phyloP scores from a whole-genome alignment of 2,797 vertebrate species.

The Bovichtus diacanthus region DNA sequence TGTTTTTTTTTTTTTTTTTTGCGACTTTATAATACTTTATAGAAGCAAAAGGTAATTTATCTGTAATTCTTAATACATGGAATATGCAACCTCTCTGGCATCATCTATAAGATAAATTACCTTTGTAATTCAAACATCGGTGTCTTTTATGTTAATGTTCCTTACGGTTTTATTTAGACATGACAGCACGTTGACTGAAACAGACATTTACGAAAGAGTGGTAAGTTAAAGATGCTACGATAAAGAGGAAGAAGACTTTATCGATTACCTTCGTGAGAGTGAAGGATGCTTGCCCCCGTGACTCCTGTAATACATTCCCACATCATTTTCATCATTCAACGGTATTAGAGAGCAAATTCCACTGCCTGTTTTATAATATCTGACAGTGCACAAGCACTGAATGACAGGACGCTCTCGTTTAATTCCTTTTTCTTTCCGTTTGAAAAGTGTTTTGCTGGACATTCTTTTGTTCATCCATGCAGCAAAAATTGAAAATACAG shows the following conservation, averaged over 20 bases:
- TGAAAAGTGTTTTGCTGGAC: background rate
- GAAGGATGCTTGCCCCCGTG: background rate
- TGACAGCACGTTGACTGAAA: background rate
- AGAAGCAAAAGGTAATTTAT: background rate
- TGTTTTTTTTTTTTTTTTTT: background rate
- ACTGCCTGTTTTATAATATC: background rate
- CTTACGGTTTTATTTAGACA: background rate
- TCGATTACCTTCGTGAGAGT: background rate
- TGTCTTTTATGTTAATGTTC: background rate
- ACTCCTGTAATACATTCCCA: background rate
- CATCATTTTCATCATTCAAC: background rate
- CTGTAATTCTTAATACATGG: background rate
- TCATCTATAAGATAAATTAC: background rate
- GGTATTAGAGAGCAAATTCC: background rate
- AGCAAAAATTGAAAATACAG: background rate
- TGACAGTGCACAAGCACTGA: background rate
- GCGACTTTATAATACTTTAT: too few species aligned
- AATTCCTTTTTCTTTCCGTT: background rate
- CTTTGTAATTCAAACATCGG: background rate
- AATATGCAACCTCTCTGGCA: background rate
- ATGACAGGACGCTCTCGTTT: background rate
- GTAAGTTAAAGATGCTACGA: background rate
- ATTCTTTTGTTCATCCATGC: background rate
- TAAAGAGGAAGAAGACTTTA: background rate
- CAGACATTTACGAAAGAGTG: background rate